Evolutionary conservation across 2,888 invertebrate species (phyloP).

Genomic region (Lagria hirta): DNA sequence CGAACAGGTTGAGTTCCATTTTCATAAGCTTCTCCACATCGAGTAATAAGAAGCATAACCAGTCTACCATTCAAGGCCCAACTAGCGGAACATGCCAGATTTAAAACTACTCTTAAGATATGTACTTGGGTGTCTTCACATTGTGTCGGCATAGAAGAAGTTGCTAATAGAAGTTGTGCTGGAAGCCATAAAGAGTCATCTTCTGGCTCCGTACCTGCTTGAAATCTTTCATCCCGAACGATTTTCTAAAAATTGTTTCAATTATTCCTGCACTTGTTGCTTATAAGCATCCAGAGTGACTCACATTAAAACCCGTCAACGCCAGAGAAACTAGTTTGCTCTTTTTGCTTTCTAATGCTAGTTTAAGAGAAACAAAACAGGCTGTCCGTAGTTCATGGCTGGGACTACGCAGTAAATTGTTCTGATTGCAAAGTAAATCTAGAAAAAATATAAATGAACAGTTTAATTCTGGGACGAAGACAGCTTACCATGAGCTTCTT

Average conservation of each 20-base stretch:
- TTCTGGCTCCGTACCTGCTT: conserved; percentile 86
- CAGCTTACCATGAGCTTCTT: conserved; percentile 79
- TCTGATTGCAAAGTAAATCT: conserved; percentile 83
- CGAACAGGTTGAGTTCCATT: conserved; percentile 77
- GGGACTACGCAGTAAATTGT: conserved; percentile 71
- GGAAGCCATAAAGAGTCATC: conserved; percentile 92
- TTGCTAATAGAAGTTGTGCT: conserved; percentile 83
- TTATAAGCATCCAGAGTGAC: too few species aligned
- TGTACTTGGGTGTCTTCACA: conserved; percentile 83
- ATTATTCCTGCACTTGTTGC: conserved; percentile 8
- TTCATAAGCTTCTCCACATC: conserved; percentile 82
- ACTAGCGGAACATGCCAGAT: conserved; percentile 83
- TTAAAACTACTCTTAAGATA: conserved; percentile 74
- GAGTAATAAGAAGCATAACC: conserved; percentile 81
- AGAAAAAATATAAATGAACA: conserved; percentile 30
- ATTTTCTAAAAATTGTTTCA: conserved; percentile 68
- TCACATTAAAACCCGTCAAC: conserved; percentile 86
- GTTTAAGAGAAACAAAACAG: conserved; percentile 82
- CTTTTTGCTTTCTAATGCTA: conserved; percentile 84
- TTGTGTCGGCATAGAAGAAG: conserved; percentile 76
- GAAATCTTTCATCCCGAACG: conserved; percentile 88
- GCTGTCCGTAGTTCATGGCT: conserved; percentile 81
- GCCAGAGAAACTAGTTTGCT: conserved; percentile 82
- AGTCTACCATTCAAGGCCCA: conserved; percentile 88
- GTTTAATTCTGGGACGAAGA: conserved; percentile 2